phyloP scores from a whole-genome alignment of 2,113 vertebrate genomes.

The Galemys pyrenaicus region DNA sequence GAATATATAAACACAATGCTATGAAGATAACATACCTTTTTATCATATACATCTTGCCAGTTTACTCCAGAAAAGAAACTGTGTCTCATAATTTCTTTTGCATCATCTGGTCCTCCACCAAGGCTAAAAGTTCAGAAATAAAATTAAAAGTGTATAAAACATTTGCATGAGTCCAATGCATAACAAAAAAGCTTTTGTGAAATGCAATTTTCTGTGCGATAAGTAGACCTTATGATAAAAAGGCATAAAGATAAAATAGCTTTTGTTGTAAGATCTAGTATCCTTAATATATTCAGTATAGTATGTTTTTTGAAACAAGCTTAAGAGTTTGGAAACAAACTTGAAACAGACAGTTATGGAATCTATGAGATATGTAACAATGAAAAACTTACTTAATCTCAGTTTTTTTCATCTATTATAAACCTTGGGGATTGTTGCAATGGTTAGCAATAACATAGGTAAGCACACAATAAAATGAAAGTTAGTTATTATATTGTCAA shows the following conservation, averaged over 20 bases:
- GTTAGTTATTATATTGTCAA: not conserved
- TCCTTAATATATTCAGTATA: not conserved
- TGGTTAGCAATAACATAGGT: not conserved
- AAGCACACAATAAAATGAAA: not conserved
- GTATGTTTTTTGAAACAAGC: not conserved
- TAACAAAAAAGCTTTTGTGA: not conserved
- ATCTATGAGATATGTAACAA: not conserved
- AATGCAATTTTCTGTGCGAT: not conserved
- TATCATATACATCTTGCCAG: constrained; percentile 98
- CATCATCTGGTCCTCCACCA: constrained; percentile 96
- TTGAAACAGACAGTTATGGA: not conserved
- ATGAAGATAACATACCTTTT: constrained; percentile 90
- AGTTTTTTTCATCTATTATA: not conserved
- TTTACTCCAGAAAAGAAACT: constrained; percentile 96
- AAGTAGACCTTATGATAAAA: not conserved
- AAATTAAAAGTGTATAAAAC: constrained; percentile 50
- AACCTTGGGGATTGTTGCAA: not conserved
- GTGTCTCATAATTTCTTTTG: constrained; percentile 98
- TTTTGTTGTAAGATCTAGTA: not conserved
- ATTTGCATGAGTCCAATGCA: not conserved
- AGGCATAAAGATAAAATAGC: not conserved
- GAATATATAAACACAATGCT: not conserved
- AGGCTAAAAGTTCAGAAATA: constrained; percentile 86
- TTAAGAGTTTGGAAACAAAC: not conserved
- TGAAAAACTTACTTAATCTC: not conserved